Conservation (phyloP, 2,113 vertebrate genomes). For the Vicugna pacos region DNA sequence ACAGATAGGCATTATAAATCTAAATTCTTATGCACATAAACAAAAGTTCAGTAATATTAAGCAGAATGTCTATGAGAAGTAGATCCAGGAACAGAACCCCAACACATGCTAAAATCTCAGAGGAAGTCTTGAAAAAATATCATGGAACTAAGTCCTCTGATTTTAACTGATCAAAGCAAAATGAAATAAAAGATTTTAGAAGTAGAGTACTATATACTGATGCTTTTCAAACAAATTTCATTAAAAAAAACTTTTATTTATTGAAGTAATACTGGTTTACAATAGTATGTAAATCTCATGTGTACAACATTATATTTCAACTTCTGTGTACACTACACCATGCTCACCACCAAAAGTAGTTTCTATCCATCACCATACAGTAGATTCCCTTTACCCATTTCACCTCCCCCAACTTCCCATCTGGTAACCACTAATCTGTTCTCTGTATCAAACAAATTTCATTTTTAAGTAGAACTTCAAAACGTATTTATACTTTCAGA, state of each 20-base stretch:
- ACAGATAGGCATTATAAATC: slow-evolving; percentile 15
- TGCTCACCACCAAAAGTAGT: background rate
- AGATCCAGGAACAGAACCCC: background rate
- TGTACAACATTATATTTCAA: background rate
- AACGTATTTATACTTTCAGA: background rate
- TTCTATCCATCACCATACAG: background rate
- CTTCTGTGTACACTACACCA: background rate
- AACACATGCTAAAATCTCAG: background rate
- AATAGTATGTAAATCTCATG: background rate
- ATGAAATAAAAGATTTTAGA: slow-evolving; percentile 33
- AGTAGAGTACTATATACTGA: background rate
- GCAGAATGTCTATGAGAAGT: slow-evolving; percentile 25
- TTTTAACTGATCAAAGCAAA: slow-evolving; percentile 38
- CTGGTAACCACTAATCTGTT: background rate
- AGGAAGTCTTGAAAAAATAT: background rate
- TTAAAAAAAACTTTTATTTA: background rate
- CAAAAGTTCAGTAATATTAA: background rate
- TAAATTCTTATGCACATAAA: slow-evolving; percentile 24
- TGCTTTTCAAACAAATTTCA: background rate
- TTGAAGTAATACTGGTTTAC: background rate
- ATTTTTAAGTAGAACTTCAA: background rate
- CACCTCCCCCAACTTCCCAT: background rate
- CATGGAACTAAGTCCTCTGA: background rate
- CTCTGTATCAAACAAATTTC: background rate
- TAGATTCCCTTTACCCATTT: background rate